These are phyloP conservation scores for Rhinolophus ferrumequinum DNA, from an alignment of 2,113 vertebrate species.

Conservation along the genomic window DNA sequence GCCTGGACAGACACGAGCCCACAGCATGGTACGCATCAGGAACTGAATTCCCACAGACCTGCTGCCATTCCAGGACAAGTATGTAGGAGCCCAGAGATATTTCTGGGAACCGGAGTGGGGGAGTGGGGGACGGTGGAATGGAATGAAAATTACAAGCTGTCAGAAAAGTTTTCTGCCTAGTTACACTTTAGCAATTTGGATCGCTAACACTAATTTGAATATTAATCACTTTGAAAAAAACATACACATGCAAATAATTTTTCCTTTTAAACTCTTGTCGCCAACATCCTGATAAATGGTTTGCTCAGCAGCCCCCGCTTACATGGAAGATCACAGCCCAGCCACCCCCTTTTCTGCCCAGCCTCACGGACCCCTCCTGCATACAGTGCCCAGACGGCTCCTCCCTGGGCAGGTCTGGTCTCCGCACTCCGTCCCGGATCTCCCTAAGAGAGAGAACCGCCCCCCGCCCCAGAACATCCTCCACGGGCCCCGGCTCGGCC, in stretches of 20 bases:
- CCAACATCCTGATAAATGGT: constrained; percentile 57
- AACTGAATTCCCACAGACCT: background rate
- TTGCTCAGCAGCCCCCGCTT: background rate
- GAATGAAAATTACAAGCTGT: constrained; percentile 58
- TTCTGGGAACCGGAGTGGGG: background rate
- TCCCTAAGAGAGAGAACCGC: background rate
- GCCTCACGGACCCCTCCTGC: background rate
- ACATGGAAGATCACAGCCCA: background rate
- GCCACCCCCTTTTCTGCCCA: background rate
- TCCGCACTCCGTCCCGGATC: background rate
- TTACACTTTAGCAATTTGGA: constrained; percentile 68
- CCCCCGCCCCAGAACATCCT: background rate
- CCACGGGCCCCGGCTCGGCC: background rate
- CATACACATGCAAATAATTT: constrained; percentile 50
- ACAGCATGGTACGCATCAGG: rapidly evolving
- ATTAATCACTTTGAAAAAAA: constrained; percentile 74
- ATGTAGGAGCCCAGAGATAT: background rate
- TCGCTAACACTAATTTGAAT: constrained; percentile 71
- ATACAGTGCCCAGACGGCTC: background rate
- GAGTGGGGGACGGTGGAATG: background rate
- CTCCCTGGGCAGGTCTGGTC: background rate
- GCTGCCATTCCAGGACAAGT: background rate
- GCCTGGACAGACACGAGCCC: background rate
- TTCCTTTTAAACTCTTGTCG: constrained; percentile 59
- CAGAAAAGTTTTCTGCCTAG: constrained; percentile 72